Percentiles rank a stretch among this genome's conserved stretches.
Evolutionary conservation across 2,797 vertebrate genomes (phyloP).

Genomic region (Falco berigora): DNA sequence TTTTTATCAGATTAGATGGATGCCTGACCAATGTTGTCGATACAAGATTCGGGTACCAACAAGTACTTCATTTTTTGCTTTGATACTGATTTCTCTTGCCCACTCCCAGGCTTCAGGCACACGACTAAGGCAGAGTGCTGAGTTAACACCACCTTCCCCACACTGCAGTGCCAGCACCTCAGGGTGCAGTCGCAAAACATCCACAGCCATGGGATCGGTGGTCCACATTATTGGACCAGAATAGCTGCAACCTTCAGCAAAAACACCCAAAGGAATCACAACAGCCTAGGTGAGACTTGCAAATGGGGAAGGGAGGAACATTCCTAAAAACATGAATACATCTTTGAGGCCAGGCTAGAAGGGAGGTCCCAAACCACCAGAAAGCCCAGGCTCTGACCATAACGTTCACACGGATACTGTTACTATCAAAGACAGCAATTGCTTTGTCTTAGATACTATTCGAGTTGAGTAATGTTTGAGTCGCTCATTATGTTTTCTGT

Average conservation of each 20-base stretch:
- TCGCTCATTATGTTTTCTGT: neutral
- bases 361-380: neutral
- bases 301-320: neutral
- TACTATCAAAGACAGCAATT: neutral
- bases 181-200: neutral
- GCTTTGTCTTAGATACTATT: neutral
- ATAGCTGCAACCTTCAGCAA: neutral
- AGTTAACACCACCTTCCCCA: neutral
- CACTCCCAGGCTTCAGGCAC: neutral
- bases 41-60: neutral
- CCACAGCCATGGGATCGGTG: accelerated
- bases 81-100: neutral
- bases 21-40: neutral
- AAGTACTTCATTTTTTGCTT: neutral
- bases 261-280: neutral
- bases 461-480: neutral
- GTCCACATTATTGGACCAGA: neutral
- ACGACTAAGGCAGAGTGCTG: neutral
- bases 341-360: neutral
- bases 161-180: neutral
- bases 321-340: accelerated
- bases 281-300: neutral
- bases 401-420: neutral
- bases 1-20: neutral
- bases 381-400: neutral